These are phyloP conservation scores for Pipistrellus pipistrellus DNA, from an alignment of 2,797 vertebrate genomes.

Conservation along the genomic window DNA sequence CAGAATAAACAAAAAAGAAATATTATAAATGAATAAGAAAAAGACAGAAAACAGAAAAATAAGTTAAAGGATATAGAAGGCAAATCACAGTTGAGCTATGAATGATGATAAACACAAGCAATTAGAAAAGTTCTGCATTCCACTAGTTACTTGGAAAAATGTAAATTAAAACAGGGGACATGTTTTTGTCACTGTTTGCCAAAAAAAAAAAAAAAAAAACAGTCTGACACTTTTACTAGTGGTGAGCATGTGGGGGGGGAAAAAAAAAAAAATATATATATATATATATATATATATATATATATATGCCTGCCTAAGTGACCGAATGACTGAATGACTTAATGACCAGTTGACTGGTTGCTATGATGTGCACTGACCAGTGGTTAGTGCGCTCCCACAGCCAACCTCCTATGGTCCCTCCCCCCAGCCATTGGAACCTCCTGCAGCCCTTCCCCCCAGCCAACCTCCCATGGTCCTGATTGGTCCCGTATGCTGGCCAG, in stretches of 20 bases:
- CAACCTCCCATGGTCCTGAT: no score
- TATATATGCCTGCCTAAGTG: no score
- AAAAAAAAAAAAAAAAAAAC: not conserved
- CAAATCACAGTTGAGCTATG: not conserved
- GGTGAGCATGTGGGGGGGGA: not conserved
- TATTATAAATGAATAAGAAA: not conserved
- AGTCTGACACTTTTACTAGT: not conserved
- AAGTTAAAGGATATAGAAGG: not conserved
- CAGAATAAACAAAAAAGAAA: not conserved
- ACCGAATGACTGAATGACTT: no score
- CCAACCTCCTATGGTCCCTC: no score
- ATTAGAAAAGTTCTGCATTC: not conserved
- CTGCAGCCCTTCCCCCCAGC: no score
- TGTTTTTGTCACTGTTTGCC: conserved; percentile 15
- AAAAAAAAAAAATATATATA: no score
- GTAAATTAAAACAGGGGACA: not conserved
- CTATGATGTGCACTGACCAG: no score
- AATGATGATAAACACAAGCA: conserved; percentile 32
- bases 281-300: no score
- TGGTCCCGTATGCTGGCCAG: no score
- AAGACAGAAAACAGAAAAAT: not conserved
- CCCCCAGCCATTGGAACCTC: no score
- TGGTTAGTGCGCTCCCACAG: no score
- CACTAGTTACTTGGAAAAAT: conserved; percentile 30
- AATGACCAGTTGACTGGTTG: no score